These are phyloP conservation scores for Eurois occulta DNA, from an alignment of 2,888 invertebrate genomes.

Conservation along the genomic window DNA sequence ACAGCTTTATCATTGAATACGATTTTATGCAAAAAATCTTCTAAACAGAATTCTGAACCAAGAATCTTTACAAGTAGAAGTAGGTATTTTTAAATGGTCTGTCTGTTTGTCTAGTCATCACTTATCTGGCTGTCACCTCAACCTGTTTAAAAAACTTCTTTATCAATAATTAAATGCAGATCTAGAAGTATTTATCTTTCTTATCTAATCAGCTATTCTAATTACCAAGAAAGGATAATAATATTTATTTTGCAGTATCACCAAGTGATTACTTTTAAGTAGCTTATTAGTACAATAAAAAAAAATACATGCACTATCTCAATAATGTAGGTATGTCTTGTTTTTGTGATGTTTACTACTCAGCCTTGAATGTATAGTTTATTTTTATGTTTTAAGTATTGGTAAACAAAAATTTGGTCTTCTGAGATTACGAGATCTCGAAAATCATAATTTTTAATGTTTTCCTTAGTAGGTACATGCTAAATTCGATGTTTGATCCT, in stretches of 20 bases:
- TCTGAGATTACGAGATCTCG: not conserved
- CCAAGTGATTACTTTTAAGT: slow-evolving; percentile 21
- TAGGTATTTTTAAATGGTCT: not conserved
- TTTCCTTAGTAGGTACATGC: not conserved
- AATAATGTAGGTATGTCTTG: not conserved
- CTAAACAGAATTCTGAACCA: not conserved
- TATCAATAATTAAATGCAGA: slow-evolving; percentile 20
- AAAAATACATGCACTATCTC: not conserved
- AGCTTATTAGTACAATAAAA: slow-evolving; percentile 6
- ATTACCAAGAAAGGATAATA: slow-evolving; percentile 29
- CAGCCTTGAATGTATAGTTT: not conserved
- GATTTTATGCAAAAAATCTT: not conserved
- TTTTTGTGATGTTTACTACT: slow-evolving; percentile 3
- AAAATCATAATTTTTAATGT: not conserved
- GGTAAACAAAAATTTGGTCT: not conserved
- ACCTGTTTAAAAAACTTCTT: not conserved
- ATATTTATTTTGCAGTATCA: slow-evolving; percentile 15
- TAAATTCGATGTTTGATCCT: not conserved
- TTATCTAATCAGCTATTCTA: slow-evolving; percentile 42
- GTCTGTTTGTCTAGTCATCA: not conserved
- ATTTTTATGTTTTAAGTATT: no score
- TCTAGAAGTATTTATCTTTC: slow-evolving; percentile 4
- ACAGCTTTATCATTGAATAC: slow-evolving; percentile 14
- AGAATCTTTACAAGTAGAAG: not conserved
- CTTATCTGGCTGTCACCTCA: not conserved